These are phyloP conservation scores for Rostratula benghalensis DNA, from an alignment of 2,113 vertebrate species.

Conservation along the genomic window DNA sequence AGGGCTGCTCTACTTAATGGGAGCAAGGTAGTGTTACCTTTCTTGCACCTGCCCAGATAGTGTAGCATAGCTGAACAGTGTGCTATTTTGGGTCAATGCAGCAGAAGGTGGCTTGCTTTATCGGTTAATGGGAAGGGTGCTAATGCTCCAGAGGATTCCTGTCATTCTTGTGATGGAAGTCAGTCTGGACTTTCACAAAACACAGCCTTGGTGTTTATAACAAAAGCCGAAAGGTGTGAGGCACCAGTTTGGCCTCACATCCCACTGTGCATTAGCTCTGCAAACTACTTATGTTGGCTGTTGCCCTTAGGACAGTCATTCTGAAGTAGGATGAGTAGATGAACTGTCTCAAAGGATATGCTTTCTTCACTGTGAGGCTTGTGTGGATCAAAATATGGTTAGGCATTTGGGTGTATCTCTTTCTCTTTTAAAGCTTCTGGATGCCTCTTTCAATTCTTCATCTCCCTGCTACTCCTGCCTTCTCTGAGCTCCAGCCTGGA, in stretches of 20 bases:
- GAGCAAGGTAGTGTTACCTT: background rate
- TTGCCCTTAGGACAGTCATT: background rate
- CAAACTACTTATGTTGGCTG: background rate
- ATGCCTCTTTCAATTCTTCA: background rate
- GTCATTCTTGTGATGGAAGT: background rate
- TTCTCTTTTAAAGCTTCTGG: background rate
- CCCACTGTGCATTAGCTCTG: background rate
- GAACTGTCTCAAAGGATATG: background rate
- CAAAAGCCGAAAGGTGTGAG: background rate
- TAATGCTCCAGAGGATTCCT: background rate
- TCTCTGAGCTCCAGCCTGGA: background rate
- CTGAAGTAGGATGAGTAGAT: background rate
- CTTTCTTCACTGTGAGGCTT: background rate
- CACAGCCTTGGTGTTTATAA: background rate
- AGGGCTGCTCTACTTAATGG: background rate
- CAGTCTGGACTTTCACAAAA: background rate
- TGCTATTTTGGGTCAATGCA: background rate
- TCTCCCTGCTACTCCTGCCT: background rate
- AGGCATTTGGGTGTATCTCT: background rate
- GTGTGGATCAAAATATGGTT: background rate
- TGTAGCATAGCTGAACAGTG: background rate
- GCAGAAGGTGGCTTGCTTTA: rapidly evolving
- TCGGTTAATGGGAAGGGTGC: background rate
- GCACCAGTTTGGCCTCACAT: background rate
- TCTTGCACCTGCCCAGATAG: background rate